Evolutionary conservation across 2,113 vertebrate genomes (phyloP).

Genomic region (Sinocyclocheilus rhinocerous): DNA sequence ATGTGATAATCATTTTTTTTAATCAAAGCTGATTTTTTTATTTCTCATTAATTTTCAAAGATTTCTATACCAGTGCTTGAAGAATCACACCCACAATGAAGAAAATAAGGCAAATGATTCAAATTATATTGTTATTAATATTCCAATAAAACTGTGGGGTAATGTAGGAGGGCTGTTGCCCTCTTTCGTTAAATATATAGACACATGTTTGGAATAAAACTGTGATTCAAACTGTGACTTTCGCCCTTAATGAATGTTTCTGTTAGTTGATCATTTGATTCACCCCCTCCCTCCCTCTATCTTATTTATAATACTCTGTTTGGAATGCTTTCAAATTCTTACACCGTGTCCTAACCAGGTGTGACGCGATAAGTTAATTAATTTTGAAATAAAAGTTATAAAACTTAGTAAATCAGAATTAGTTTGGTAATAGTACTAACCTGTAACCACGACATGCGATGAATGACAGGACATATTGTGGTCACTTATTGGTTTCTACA

Average conservation of each 20-base stretch:
- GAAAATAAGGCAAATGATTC: constrained; percentile 52
- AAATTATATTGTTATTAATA: constrained; percentile 68
- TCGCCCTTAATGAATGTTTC: neutral
- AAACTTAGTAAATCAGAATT: neutral
- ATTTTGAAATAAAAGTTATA: neutral
- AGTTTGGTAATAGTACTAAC: neutral
- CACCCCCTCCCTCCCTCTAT: neutral
- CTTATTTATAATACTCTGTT: neutral
- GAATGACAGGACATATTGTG: neutral
- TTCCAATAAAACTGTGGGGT: constrained; percentile 68
- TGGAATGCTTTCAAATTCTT: neutral
- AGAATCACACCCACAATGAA: constrained; percentile 48
- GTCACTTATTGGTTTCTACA: neutral
- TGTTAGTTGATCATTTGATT: neutral
- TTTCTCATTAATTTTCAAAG: constrained; percentile 51
- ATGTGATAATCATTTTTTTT: neutral
- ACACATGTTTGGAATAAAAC: constrained; percentile 73
- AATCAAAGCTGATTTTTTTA: constrained; percentile 30
- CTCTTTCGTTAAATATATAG: constrained; percentile 75
- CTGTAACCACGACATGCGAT: neutral
- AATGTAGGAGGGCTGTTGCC: constrained; percentile 61
- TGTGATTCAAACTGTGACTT: constrained; percentile 43
- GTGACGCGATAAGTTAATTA: neutral
- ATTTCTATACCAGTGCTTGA: constrained; percentile 63
- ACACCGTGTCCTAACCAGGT: neutral